These are phyloP conservation scores for Drosophila ogumai DNA, from an alignment of 1,140 invertebrate genomes.

Conservation along the genomic window DNA sequence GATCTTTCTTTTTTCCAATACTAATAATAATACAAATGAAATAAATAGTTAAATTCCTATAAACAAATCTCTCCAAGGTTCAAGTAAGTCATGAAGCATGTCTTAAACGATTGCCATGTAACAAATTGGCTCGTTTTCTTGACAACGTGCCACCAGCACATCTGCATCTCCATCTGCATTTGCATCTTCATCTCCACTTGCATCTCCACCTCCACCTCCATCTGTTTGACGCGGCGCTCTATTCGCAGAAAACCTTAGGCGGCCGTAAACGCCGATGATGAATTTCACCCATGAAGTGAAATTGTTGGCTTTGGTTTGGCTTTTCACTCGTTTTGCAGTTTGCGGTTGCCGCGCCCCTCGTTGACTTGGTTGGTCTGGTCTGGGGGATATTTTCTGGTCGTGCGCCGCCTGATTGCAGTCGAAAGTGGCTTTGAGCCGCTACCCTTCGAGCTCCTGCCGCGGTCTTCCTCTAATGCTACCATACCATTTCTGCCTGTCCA, in stretches of 20 bases:
- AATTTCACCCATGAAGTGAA: conserved; percentile 74
- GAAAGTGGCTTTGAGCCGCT: conserved; percentile 52
- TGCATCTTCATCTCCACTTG: conserved; percentile 1
- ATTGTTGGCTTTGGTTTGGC: conserved; percentile 49
- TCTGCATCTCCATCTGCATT: neutral
- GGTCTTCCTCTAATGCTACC: conserved; percentile 46
- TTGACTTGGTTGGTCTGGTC: conserved; percentile 12
- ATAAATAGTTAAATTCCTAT: neutral
- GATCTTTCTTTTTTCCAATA: neutral
- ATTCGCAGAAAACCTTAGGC: conserved; percentile 30
- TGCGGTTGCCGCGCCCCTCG: conserved; percentile 31
- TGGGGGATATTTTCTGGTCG: conserved; percentile 33
- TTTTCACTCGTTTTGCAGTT: conserved; percentile 30
- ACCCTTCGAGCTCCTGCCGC: conserved; percentile 14
- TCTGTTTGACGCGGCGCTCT: neutral
- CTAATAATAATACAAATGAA: neutral
- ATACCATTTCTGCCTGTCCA: conserved; percentile 53
- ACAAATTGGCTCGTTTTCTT: conserved; percentile 1
- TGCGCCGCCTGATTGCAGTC: conserved; percentile 40
- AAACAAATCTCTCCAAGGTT: neutral
- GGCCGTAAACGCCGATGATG: conserved; percentile 59
- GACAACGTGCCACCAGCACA: conserved; percentile 7
- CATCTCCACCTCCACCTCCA: neutral
- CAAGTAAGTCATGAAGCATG: neutral
- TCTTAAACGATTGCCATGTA: neutral